Conservation (phyloP, 2,888 invertebrate genomes). For the Volucella inflata region DNA sequence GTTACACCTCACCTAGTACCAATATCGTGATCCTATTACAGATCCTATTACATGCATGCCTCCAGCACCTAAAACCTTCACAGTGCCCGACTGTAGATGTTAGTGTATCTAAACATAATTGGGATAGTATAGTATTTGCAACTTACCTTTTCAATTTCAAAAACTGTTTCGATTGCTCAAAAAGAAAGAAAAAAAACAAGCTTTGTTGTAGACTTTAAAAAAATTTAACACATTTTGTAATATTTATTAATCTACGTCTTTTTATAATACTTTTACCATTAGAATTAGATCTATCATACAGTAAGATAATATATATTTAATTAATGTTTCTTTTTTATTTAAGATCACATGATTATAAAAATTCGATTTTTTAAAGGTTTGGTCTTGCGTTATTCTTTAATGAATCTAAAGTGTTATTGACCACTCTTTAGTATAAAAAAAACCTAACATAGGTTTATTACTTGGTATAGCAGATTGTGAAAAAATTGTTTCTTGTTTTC, state of each 20-base stretch:
- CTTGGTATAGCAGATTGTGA: background rate
- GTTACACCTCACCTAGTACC: too few relatives aligned
- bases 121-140: too few relatives aligned
- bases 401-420: constrained; percentile 6
- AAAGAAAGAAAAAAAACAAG: too few relatives aligned
- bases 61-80: too few relatives aligned
- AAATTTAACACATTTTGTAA: background rate
- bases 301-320: background rate
- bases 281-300: constrained; percentile 22
- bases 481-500: background rate
- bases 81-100: too few relatives aligned
- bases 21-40: too few relatives aligned
- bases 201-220: background rate
- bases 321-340: constrained; percentile 3
- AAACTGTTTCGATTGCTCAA: too few relatives aligned
- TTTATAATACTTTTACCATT: constrained; percentile 41
- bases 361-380: constrained; percentile 56
- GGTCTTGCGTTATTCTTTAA: constrained; percentile 38
- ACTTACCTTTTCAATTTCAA: too few relatives aligned
- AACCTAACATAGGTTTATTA: constrained; percentile 2
- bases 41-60: too few relatives aligned
- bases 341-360: constrained; percentile 54
- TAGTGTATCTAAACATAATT: too few relatives aligned
- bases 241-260: constrained; percentile 38
- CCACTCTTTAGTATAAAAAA: background rate